Evolutionary conservation across 2,113 vertebrate species (phyloP).

Genomic region (Gadus chalcogrammus): DNA sequence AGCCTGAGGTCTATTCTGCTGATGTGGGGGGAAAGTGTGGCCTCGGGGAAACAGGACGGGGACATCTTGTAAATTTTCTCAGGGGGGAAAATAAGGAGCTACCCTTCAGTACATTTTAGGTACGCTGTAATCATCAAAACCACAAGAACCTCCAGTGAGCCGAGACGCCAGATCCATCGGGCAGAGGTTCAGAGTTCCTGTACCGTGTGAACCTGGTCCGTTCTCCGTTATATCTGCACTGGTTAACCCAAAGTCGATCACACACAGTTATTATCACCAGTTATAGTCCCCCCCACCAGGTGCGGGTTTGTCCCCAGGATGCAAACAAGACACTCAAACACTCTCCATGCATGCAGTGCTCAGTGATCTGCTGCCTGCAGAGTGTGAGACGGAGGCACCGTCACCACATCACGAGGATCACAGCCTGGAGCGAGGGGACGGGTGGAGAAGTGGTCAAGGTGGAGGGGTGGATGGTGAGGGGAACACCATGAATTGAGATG

Average conservation of each 20-base stretch:
- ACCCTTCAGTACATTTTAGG: slow-evolving; percentile 59
- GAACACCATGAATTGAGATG: no score
- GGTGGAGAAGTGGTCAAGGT: neutral
- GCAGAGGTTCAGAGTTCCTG: neutral
- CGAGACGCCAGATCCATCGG: slow-evolving; percentile 49
- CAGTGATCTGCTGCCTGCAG: no score
- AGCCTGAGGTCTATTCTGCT: slow-evolving; percentile 40
- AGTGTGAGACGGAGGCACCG: neutral
- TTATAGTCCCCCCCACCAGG: no score
- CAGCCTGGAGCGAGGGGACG: neutral
- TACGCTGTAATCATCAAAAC: slow-evolving; percentile 59
- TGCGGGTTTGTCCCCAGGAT: no score
- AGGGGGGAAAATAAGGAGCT: neutral
- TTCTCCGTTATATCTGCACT: no score
- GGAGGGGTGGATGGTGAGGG: neutral
- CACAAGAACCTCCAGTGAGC: slow-evolving; percentile 27
- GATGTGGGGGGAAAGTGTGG: slow-evolving; percentile 35
- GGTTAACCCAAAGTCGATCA: no score
- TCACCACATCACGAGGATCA: slow-evolving; percentile 1
- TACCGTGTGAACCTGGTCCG: no score
- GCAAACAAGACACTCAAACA: no score
- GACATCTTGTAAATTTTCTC: slow-evolving; percentile 29
- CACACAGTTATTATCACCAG: no score
- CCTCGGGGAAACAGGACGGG: slow-evolving; percentile 35
- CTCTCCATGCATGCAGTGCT: no score